These are phyloP conservation scores for Geodia barretti DNA, from an alignment of 37 sponge, comb jelly and placozoan species.

Conservation along the genomic window DNA sequence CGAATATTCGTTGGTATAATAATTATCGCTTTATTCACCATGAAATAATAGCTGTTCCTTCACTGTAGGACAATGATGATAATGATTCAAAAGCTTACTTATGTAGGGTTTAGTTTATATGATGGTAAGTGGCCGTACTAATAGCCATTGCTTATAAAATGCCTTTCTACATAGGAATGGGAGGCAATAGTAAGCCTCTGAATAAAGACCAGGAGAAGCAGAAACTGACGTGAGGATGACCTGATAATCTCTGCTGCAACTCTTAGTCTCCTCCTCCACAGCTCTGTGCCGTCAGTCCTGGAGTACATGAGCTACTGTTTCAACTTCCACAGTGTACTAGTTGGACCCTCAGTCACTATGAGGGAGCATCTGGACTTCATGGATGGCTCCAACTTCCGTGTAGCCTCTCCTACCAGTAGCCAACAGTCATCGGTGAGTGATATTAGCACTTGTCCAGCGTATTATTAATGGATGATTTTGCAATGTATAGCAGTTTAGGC, in stretches of 20 bases:
- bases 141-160: too few species aligned
- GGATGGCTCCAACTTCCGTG: slow-evolving; percentile 65
- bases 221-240: neutral
- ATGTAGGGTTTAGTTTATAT: slow-evolving; percentile 63
- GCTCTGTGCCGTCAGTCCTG: slow-evolving; percentile 40
- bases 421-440: too few species aligned
- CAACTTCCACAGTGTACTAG: slow-evolving; percentile 77
- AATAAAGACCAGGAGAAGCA: slow-evolving; percentile 62
- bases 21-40: too few species aligned
- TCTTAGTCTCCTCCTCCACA: neutral
- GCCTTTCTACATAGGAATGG: too few species aligned
- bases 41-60: too few species aligned
- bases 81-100: slow-evolving; percentile 55
- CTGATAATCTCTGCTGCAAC: too few species aligned
- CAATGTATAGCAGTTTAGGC: too few species aligned
- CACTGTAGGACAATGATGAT: slow-evolving; percentile 17
- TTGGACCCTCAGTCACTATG: slow-evolving; percentile 71
- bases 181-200: slow-evolving; percentile 48
- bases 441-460: neutral
- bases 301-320: slow-evolving; percentile 79
- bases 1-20: too few species aligned
- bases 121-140: slow-evolving; percentile 54
- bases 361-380: slow-evolving; percentile 74
- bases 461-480: too few species aligned
- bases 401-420: too few species aligned